phyloP scores from a whole-genome alignment of 2,113 vertebrate genomes.

The Triplophysa tibetana region DNA sequence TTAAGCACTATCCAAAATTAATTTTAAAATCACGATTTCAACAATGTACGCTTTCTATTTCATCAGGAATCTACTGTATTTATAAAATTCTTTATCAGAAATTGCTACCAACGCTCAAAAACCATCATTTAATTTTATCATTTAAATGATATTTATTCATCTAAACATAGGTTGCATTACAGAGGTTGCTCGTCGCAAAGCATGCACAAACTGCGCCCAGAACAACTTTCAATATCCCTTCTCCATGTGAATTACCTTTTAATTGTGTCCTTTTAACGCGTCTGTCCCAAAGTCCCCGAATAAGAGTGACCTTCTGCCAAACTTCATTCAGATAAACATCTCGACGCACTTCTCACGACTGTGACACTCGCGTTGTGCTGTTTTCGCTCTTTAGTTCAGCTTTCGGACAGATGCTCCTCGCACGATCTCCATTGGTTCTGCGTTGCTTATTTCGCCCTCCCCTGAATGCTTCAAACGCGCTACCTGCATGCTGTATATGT shows the following conservation, averaged over 20 bases:
- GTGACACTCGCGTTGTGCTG: conserved; percentile 11
- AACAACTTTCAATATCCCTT: conserved; percentile 19
- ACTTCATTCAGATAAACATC: conserved; percentile 21
- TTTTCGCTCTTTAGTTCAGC: neutral
- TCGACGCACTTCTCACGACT: neutral
- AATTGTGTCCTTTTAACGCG: neutral
- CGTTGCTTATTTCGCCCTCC: conserved; percentile 29
- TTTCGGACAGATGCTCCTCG: conserved; percentile 35
- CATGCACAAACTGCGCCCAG: neutral
- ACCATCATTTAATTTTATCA: neutral
- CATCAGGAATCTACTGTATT: too few relatives aligned
- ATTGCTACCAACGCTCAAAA: too few relatives aligned
- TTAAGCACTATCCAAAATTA: too few relatives aligned
- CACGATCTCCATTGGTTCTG: conserved; percentile 37
- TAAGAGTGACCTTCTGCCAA: conserved; percentile 22
- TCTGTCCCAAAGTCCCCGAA: neutral
- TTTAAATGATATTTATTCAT: neutral
- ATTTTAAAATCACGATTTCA: too few relatives aligned
- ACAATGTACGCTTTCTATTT: too few relatives aligned
- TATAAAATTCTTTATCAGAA: too few relatives aligned
- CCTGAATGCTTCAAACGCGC: conserved; percentile 31
- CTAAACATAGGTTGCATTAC: neutral
- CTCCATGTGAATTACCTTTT: conserved; percentile 24
- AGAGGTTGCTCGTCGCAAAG: neutral
- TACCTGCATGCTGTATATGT: neutral